Evolutionary conservation across 2,113 vertebrate genomes (phyloP), one percentile per base, ranked within the genome.

Genomic region (Pandion haliaetus): DNA sequence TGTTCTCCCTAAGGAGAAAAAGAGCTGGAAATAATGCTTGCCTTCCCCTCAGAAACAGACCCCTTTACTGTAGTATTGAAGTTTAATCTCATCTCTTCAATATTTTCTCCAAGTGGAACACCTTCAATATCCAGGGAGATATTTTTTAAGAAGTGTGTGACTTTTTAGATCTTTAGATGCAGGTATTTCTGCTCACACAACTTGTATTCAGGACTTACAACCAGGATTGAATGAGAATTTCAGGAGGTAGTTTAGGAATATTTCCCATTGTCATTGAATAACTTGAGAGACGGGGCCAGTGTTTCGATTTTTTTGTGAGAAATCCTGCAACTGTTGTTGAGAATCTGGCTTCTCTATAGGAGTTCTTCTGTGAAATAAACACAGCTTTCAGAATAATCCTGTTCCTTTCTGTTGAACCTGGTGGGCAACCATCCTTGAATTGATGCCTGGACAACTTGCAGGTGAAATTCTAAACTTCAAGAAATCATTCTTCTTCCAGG

Each of bases 1-100:
- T 80, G 40, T 36, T 97, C 91, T 4, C 98, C 98, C 29, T 98
- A 91, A 93, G 0, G 16, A 65, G 1, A n/a, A 4, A 67, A 59
- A 47, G 7, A 36, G 55, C 7, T 82, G 57, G 69, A 82, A 71
- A 63, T 23, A 76, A 74, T 21, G 24, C 12, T 83, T 71, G 5
- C 10, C 12, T 81, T 57, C 10, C 17, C 18, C 38, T 67, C 45
- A 72, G 65, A 82, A 82, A 79, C 17, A 89, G 59, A 50, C 0
- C 4, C 4, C 9, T 21, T 65, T 72, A 66, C 16, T 16, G 2
- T 89, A 87, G 4, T 6, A 17, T 4, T 71, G 28, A 69, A 89
- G 42, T 3, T 3, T 31, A 73, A 82, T 55, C n/a, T 77, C 23
- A 31, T 58, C 5, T 67, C n/a, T 74, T 90, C 16, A 44, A 9